Conservation (phyloP, 1,140 invertebrate genomes). For the Bombus sibiricus region DNA sequence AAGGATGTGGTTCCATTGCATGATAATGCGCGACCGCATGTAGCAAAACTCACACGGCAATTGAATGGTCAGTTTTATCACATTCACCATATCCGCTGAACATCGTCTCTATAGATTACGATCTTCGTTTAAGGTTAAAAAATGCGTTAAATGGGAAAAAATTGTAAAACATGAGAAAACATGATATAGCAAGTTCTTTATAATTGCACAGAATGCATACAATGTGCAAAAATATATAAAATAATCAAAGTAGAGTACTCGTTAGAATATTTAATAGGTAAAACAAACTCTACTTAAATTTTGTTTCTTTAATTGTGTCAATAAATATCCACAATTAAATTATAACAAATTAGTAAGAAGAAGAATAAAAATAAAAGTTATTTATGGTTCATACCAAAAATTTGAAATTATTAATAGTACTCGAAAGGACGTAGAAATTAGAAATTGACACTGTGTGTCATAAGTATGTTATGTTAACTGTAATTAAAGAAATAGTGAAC, state of each 20-base stretch:
- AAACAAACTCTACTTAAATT: neutral
- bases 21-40: neutral
- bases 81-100: neutral
- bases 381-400: rapidly evolving
- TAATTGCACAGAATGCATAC: too few relatives aligned
- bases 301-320: too few relatives aligned
- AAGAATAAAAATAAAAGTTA: neutral
- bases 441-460: neutral
- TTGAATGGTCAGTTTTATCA: neutral
- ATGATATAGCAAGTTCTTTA: neutral
- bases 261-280: neutral
- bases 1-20: neutral
- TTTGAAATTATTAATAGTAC: neutral
- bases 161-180: neutral
- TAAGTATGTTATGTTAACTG: neutral
- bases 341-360: neutral
- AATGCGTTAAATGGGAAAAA: neutral
- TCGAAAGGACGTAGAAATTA: neutral
- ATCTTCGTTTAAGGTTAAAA: neutral
- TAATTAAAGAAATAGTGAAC: conserved; percentile 7
- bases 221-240: too few relatives aligned
- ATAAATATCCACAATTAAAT: neutral
- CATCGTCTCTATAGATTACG: neutral
- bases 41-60: neutral
- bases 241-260: too few relatives aligned